Percentiles rank a stretch among this genome's conserved stretches.
These are phyloP conservation scores for Phylloscopus trochilus DNA, from an alignment of 2,113 vertebrate species.

Conservation along the genomic window DNA sequence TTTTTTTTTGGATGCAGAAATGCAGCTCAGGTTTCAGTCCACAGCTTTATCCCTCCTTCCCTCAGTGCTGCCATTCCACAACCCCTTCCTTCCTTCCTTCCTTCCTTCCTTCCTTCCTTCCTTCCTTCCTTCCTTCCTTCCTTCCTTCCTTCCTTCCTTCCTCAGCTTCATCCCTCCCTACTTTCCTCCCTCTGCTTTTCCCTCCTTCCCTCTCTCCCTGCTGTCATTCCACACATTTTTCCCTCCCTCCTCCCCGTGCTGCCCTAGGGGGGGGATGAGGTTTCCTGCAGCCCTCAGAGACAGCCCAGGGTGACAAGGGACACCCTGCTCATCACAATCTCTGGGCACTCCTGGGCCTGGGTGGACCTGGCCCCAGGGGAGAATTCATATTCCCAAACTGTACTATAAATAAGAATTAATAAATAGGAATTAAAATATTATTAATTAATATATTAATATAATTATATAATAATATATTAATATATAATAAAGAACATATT, in stretches of 20 bases:
- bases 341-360: no score
- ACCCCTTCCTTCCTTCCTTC: not conserved
- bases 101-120: not conserved
- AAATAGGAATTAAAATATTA: not conserved
- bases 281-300: not conserved
- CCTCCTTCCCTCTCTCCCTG: not conserved
- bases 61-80: not conserved
- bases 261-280: rapidly evolving
- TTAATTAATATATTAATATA: no score
- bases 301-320: not conserved
- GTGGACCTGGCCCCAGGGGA: no score
- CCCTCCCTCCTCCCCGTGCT: rapidly evolving
- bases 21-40: not conserved
- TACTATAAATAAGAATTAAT: not conserved
- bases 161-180: no score
- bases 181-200: no score
- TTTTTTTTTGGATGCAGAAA: not conserved
- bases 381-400: no score
- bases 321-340: not conserved
- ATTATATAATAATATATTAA: no score
- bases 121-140: not conserved
- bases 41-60: not conserved
- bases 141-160: no score
- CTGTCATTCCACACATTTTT: not conserved
- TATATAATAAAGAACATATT: no score